These are phyloP conservation scores for Reticulitermes speratus DNA, from an alignment of 1,140 invertebrate species.

Conservation along the genomic window DNA sequence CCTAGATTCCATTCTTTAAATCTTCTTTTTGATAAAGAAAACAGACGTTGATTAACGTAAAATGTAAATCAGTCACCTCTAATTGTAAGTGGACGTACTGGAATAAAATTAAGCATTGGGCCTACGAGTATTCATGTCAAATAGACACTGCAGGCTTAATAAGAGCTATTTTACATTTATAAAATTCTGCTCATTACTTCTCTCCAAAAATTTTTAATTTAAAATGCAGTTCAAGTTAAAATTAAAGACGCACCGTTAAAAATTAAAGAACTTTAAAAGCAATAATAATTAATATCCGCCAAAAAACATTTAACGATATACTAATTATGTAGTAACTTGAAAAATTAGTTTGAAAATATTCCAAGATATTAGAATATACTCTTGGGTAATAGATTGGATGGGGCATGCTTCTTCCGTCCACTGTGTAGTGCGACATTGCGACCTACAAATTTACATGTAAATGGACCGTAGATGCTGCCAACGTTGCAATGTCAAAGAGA, in stretches of 20 bases:
- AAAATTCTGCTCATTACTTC: too few relatives aligned
- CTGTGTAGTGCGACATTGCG: not conserved
- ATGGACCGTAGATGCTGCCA: constrained; percentile 13
- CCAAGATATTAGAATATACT: not conserved
- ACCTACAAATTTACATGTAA: constrained; percentile 11
- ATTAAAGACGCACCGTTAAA: not conserved
- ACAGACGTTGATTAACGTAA: too few relatives aligned
- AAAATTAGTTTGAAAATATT: not conserved
- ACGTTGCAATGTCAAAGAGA: not conserved
- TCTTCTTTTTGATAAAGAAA: too few relatives aligned
- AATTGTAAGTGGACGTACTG: too few relatives aligned
- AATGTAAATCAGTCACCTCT: too few relatives aligned
- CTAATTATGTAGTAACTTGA: not conserved
- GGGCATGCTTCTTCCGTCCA: not conserved
- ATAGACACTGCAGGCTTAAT: too few relatives aligned
- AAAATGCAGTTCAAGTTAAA: not conserved
- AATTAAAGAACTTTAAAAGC: not conserved
- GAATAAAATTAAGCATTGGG: too few relatives aligned
- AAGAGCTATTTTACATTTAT: too few relatives aligned
- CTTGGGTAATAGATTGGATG: not conserved
- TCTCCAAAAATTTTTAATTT: not conserved
- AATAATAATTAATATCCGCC: not conserved
- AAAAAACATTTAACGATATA: not conserved
- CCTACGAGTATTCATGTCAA: too few relatives aligned
- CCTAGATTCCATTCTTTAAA: too few relatives aligned